Percentiles rank a stretch among this genome's conserved stretches.
Conservation (phyloP, 2,113 vertebrate genomes). For the Ophiodon elongatus region DNA sequence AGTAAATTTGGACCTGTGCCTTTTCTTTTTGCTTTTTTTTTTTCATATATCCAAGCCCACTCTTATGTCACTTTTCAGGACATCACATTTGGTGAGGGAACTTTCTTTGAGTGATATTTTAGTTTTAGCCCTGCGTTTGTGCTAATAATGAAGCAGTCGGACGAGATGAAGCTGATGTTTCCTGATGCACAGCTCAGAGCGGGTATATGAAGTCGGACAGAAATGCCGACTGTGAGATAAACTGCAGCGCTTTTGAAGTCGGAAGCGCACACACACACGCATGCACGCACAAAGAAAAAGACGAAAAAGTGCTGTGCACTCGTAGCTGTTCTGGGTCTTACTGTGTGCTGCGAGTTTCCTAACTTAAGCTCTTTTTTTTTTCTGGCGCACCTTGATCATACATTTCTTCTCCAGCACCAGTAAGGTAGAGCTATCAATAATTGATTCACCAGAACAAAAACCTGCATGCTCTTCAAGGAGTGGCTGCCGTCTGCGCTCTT, state of each 20-base stretch:
- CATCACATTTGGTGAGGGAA: constrained; percentile 34
- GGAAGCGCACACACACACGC: background rate
- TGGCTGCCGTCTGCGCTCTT: constrained; percentile 31
- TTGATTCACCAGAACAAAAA: constrained; percentile 57
- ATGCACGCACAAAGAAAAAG: background rate
- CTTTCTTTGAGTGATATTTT: constrained; percentile 45
- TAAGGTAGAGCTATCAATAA: constrained; percentile 60
- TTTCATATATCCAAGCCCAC: background rate
- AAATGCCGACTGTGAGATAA: constrained; percentile 43
- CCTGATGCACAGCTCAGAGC: constrained; percentile 47
- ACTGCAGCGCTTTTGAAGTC: constrained; percentile 50
- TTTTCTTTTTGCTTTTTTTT: background rate
- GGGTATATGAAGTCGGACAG: constrained; percentile 44
- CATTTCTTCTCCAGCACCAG: constrained; percentile 27
- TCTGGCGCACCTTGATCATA: constrained; percentile 58
- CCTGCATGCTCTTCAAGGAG: constrained; percentile 36
- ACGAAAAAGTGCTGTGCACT: constrained; percentile 1
- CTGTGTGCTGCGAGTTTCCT: constrained; percentile 34
- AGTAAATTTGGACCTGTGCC: constrained; percentile 60
- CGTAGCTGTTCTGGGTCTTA: constrained; percentile 10
- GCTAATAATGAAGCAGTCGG: constrained; percentile 31
- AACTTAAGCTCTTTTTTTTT: constrained; percentile 39
- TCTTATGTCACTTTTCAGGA: constrained; percentile 53
- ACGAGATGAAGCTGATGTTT: constrained; percentile 51
- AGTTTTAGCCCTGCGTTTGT: constrained; percentile 14